A percentile compares a stretch with the other conserved stretches of the same genome.
These are phyloP conservation scores for Caenorhabditis parvicauda DNA, from an alignment of 2,888 invertebrate genomes.

Conservation along the genomic window DNA sequence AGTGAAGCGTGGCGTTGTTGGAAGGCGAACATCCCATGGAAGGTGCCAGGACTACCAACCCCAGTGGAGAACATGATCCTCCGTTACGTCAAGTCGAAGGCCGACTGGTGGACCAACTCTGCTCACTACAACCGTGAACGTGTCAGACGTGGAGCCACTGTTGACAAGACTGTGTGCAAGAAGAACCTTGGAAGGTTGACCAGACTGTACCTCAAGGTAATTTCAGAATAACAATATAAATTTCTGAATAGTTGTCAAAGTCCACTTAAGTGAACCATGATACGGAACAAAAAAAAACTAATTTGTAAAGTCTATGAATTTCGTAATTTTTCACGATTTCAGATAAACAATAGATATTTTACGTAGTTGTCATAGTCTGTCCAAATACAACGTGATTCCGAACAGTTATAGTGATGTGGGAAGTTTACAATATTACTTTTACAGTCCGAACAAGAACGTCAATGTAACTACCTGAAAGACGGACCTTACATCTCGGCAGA, in stretches of 20 bases:
- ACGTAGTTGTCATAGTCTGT: background rate
- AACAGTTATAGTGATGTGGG: background rate
- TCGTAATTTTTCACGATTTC: no score
- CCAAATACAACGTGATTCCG: background rate
- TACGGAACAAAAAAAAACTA: no score
- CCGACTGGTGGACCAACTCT: conserved; percentile 99
- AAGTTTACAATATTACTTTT: conserved; percentile 2
- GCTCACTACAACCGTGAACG: conserved; percentile 98
- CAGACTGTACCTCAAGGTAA: conserved; percentile 84
- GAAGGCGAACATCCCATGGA: conserved; percentile 99
- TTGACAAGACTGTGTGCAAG: conserved; percentile 99
- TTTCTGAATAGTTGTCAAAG: no score
- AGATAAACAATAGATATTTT: no score
- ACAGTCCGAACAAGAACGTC: conserved; percentile 88
- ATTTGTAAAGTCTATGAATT: no score
- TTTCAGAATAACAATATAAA: no score
- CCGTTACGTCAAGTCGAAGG: conserved; percentile 98
- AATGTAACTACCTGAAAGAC: conserved; percentile 98
- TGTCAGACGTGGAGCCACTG: conserved; percentile 97
- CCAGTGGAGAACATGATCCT: conserved; percentile 99
- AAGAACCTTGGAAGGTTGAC: conserved; percentile 98
- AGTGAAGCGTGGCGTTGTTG: conserved; percentile 99
- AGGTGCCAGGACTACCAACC: conserved; percentile 95
- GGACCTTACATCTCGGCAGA: conserved; percentile 99
- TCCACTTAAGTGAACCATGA: no score